Evolutionary conservation across 2,888 invertebrate genomes (phyloP).

Genomic region (Hipparchia sbordonii): DNA sequence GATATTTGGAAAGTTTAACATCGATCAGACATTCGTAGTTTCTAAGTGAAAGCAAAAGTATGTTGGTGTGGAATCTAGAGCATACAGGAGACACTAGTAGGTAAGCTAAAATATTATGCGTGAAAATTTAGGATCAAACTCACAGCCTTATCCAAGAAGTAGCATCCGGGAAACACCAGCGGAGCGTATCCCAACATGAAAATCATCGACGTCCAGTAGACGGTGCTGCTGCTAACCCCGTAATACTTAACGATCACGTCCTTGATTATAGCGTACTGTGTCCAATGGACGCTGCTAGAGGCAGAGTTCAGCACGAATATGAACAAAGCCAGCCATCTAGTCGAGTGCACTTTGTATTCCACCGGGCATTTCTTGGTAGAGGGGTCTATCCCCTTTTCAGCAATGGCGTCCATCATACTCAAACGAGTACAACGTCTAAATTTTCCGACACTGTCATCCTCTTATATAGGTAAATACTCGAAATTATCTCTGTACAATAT

Average conservation of each 20-base stretch:
- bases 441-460: conserved; percentile 68
- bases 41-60: no score
- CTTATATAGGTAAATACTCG: conserved; percentile 29
- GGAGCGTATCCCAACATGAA: conserved; percentile 99
- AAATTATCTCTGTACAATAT: no score
- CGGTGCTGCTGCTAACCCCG: conserved; percentile 86
- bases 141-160: conserved; percentile 96
- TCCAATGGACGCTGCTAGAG: conserved; percentile 98
- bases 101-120: no score
- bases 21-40: no score
- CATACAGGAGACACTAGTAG: no score
- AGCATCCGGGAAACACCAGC: conserved; percentile 98
- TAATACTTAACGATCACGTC: conserved; percentile 92
- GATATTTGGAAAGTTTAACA: no score
- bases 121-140: conserved; percentile 55
- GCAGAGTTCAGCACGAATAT: conserved; percentile 95
- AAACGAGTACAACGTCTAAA: conserved; percentile 65
- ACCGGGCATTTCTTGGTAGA: conserved; percentile 61
- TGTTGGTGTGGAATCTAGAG: no score
- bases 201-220: conserved; percentile 99
- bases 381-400: conserved; percentile 69
- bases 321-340: conserved; percentile 92
- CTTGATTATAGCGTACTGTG: conserved; percentile 96
- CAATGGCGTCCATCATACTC: conserved; percentile 75
- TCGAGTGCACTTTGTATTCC: conserved; percentile 87